Evolutionary conservation across 2,113 vertebrate genomes (phyloP), one percentile per base, ranked within the genome.

Genomic region (Sturnira hondurensis): DNA sequence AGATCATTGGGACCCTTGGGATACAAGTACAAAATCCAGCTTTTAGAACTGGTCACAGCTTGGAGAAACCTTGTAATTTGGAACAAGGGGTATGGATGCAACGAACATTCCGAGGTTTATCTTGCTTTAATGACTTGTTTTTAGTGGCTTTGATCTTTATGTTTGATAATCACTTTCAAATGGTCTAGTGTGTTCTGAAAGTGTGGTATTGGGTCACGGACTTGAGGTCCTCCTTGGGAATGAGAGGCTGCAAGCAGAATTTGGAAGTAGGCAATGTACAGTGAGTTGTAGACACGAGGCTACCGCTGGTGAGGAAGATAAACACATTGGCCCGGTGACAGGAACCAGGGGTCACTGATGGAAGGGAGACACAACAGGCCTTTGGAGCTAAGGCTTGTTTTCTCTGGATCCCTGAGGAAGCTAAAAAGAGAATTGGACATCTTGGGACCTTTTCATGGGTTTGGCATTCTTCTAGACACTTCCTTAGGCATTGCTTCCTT

Each of bases 131-230:
- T 96, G 92, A 93, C 92, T 96, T 98, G 97, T 96, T 92, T 96
- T 89, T 84, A 97, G 87, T 80, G 78, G 43, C 95, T 97, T 96
- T 96, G 38, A 2, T 97, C 92, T 63, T 85, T 86, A 41, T 93
- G 89, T 97, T 89, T 97, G 96, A 97, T 97, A 96, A 96, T 96
- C 96, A 96, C 96, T 96, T 15, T 68, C 97, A 96, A 97, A 96
- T 98, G 89, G 81, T 94, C 77, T 95, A 90, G 76, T 89, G 41
- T 94, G 93, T 93, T 96, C 87, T 96, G 70, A 94, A 97, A 97
- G 91, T 0, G 0, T 90, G 94, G 93, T 93, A 88, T 92, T 65
- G 47, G 85, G 81, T 96, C 41, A 41, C 3, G 92, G 97, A 95
- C 73, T 96, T 24, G 67, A 92, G 93, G 38, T 28, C 17, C 24